Conservation (phyloP, 1,140 invertebrate genomes). For the Protaetia brevitarsis region DNA sequence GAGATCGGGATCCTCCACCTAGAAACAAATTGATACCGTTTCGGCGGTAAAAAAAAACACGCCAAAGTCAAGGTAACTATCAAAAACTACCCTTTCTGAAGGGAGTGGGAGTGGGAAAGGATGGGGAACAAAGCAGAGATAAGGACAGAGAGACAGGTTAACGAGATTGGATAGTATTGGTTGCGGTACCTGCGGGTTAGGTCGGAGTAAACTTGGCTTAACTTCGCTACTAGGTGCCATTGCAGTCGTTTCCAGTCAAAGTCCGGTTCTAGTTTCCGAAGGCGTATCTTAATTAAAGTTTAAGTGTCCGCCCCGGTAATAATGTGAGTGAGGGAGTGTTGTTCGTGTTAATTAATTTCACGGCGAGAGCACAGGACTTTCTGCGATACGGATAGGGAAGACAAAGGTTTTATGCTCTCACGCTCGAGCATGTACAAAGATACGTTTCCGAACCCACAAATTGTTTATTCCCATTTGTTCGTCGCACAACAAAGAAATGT, state of each 20-base stretch:
- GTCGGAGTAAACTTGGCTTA: not conserved
- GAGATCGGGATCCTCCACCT: constrained; percentile 50
- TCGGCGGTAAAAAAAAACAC: not conserved
- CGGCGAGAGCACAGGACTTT: not conserved
- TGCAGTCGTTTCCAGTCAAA: constrained; percentile 8
- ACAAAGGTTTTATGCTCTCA: not conserved
- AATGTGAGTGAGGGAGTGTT: constrained; percentile 12
- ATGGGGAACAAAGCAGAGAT: not conserved
- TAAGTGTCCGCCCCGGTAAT: constrained; percentile 10
- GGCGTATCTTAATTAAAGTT: constrained; percentile 18
- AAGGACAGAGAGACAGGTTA: too few species aligned
- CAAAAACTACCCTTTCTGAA: not conserved
- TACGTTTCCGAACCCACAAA: too few species aligned
- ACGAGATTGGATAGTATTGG: constrained; percentile 13
- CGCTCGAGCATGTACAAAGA: not conserved
- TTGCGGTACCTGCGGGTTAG: not conserved
- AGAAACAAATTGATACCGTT: constrained; percentile 25
- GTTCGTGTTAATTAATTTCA: constrained; percentile 14
- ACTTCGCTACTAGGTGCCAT: not conserved
- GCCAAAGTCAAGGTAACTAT: not conserved
- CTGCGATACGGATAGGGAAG: not conserved
- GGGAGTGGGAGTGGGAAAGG: not conserved
- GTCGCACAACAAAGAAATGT: too few species aligned
- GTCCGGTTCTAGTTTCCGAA: constrained; percentile 17
- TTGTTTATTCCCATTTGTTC: too few species aligned